Base-by-base conservation (phyloP, 1,140 invertebrate genomes). In the Pogonus chalceus region DNA sequence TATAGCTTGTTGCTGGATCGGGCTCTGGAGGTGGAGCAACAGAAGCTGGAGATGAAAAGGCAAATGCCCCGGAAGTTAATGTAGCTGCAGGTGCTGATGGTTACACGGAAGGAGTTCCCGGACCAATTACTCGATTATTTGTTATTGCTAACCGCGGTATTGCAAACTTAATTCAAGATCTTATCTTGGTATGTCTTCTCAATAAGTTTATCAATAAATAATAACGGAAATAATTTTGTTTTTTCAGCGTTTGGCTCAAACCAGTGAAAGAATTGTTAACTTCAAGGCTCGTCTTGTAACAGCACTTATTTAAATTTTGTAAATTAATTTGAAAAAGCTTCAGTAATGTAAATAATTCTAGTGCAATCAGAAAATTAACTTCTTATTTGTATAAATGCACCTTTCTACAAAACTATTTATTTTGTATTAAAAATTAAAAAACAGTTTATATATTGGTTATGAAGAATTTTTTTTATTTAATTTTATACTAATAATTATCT, bases 211-310 rank as follows among this genome's bases (percentile, higher is more conserved):
- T 35, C n/a, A 35, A 35, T 9, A 35, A 35, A 7, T 9, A 9
- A 35, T 35, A 35, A 9, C n/a, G n/a, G n/a, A 35, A 35, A 35
- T 35, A 35, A 35, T 35, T 49, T 55, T 65, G 64, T 58, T 58
- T 64, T 78, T 76, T 4, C 73, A 86, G 78, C 84, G 88, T 65
- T 76, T 90, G 65, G 87, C 88, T 39, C 86, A 88, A 66, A 89
- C 87, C 61, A 90, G 87, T 69, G 87, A 90, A 71, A 81, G 86
- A 70, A 85, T 90, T 74, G 87, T 90, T 63, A 90, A 90, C 81
- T 90, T 89, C 82, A 90, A 90, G 75, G 88, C 88, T 64, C 81
- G 87, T 78, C 77, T 90, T 58, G 87, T 90, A 71, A 90, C 87
- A 65, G 85, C 87, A 54, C 83, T 90, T 70, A 90, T 90, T 69